Percentiles rank a stretch among this genome's conserved stretches.
Evolutionary conservation across 2,888 invertebrate genomes (phyloP).

Genomic region (Cyaniris semiargus): DNA sequence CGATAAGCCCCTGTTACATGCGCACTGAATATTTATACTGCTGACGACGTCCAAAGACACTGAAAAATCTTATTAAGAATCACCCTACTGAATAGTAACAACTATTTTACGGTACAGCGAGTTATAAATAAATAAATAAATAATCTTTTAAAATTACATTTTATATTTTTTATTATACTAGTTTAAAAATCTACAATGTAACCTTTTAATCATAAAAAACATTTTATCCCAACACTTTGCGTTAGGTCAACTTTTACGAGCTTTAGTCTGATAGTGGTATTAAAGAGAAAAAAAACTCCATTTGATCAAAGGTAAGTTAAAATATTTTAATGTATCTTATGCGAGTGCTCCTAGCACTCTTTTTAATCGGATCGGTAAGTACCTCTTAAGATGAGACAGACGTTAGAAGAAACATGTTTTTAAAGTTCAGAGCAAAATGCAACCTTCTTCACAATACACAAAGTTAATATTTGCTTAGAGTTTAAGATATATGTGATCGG

Average conservation of each 20-base stretch:
- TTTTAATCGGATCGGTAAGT: slow-evolving; percentile 27
- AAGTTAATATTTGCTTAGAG: neutral
- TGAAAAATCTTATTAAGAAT: slow-evolving; percentile 8
- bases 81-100: neutral
- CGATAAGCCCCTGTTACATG: slow-evolving; percentile 58
- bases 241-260: slow-evolving; percentile 22
- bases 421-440: neutral
- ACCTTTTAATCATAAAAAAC: neutral
- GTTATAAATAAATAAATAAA: neutral
- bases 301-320: slow-evolving; percentile 18
- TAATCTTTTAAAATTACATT: too few relatives aligned
- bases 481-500: neutral
- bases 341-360: slow-evolving; percentile 5
- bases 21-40: slow-evolving; percentile 70
- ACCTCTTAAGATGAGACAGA: slow-evolving; percentile 10
- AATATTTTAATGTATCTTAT: slow-evolving; percentile 23
- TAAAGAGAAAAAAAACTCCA: neutral
- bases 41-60: slow-evolving; percentile 34
- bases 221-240: neutral
- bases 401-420: slow-evolving; percentile 14
- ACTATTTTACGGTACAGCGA: neutral
- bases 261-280: slow-evolving; percentile 5
- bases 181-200: neutral
- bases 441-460: neutral
- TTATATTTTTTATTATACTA: too few relatives aligned